A percentile compares a stretch with the other conserved stretches of the same genome.
Conservation (phyloP, 2,888 invertebrate species). For the Caenorhabditis auriculariae region DNA sequence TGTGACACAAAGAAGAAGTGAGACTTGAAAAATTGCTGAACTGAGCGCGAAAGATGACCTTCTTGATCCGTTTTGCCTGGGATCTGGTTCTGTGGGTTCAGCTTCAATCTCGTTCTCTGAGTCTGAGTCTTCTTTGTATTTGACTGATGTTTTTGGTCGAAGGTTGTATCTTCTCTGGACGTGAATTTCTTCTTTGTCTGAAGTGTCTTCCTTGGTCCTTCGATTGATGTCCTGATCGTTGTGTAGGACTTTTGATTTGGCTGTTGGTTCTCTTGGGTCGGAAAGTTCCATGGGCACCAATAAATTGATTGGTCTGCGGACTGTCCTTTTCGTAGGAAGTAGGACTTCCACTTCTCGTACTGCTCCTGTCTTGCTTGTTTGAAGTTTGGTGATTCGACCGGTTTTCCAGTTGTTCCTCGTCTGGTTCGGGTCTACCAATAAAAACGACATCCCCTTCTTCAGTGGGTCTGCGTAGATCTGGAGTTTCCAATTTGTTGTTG, state of each 20-base stretch:
- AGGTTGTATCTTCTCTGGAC: not conserved
- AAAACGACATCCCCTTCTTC: conserved; percentile 1
- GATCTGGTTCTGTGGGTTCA: too few species aligned
- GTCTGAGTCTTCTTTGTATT: too few species aligned
- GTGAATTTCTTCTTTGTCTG: not conserved
- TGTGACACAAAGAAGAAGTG: too few species aligned
- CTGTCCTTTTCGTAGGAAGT: not conserved
- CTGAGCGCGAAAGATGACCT: too few species aligned
- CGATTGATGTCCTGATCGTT: too few species aligned
- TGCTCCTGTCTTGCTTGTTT: not conserved
- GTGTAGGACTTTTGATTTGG: too few species aligned
- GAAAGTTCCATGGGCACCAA: conserved; percentile 4
- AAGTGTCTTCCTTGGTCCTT: too few species aligned
- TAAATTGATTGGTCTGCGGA: conserved; percentile 2
- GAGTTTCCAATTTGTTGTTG: conserved; percentile 7
- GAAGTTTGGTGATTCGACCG: not conserved
- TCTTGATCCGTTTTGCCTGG: too few species aligned
- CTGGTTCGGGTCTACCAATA: conserved; percentile 1
- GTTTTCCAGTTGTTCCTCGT: conserved; percentile 17
- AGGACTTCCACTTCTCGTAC: conserved; percentile 14
- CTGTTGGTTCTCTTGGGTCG: not conserved
- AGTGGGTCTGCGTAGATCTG: not conserved
- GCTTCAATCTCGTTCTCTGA: too few species aligned
- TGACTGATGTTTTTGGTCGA: not conserved
- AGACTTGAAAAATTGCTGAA: too few species aligned